Evolutionary conservation across 2,888 invertebrate species (phyloP).

Genomic region (Agrochola circellaris): DNA sequence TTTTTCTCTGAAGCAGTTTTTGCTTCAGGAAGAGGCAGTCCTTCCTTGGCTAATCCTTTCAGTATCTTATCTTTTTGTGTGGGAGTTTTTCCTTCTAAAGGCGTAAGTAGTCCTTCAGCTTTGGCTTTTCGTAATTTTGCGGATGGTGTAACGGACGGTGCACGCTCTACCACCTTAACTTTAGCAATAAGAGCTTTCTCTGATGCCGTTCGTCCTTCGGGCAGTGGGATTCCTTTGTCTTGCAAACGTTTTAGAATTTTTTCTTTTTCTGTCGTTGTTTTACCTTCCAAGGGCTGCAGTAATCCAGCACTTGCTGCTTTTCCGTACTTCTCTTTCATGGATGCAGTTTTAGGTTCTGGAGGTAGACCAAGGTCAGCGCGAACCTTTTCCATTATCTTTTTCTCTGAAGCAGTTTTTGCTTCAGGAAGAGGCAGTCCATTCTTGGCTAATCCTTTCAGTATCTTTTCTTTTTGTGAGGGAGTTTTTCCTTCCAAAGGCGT

Average conservation of each 20-base stretch:
- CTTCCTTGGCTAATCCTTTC: not conserved
- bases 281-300: not conserved
- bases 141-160: not conserved
- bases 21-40: not conserved
- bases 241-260: not conserved
- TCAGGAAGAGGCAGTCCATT: not conserved
- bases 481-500: not conserved
- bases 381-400: not conserved
- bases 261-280: not conserved
- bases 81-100: not conserved
- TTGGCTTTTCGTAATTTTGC: constrained; percentile 9
- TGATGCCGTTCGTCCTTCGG: not conserved
- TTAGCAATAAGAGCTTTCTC: not conserved
- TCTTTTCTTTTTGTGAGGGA: not conserved
- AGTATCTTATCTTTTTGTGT: constrained; percentile 17
- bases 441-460: not conserved
- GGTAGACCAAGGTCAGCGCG: constrained; percentile 12
- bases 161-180: not conserved
- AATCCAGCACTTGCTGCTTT: constrained; percentile 1
- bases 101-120: constrained; percentile 31
- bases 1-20: not conserved
- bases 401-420: not conserved
- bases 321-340: constrained; percentile 1
- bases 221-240: not conserved
- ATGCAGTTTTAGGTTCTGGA: not conserved